Evolutionary conservation across 2,113 vertebrate species (phyloP).

Genomic region (Actenoides hombroni): DNA sequence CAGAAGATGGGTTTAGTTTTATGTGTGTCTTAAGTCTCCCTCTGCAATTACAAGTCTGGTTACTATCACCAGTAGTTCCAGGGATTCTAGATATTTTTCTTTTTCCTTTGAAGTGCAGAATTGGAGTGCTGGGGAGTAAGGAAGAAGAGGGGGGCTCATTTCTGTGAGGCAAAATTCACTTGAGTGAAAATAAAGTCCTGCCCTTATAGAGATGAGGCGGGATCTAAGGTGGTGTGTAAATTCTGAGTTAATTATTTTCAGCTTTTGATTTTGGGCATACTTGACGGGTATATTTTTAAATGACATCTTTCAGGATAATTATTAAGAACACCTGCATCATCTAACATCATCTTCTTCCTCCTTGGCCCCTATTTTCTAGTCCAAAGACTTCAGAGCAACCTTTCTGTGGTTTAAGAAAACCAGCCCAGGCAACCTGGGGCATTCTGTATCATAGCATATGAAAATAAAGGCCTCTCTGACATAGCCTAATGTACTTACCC

Average conservation of each 20-base stretch:
- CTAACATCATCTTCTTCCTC: not conserved
- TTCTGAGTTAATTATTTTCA: not conserved
- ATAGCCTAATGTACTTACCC: not conserved
- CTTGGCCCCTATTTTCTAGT: not conserved
- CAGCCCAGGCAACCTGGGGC: not conserved
- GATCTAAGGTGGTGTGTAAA: accelerated
- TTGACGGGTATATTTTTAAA: not conserved
- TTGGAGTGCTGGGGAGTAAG: not conserved
- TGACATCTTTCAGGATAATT: not conserved
- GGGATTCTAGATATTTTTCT: not conserved
- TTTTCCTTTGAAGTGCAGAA: not conserved
- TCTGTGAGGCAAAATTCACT: not conserved
- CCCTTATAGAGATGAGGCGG: not conserved
- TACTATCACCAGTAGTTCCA: not conserved
- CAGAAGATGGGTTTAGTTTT: not conserved
- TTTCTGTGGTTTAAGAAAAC: not conserved
- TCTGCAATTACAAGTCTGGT: not conserved
- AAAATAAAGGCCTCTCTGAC: not conserved
- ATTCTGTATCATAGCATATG: not conserved
- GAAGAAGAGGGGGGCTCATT: not conserved
- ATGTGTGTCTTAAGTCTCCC: not conserved
- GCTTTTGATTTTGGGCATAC: not conserved
- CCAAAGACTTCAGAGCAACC: not conserved
- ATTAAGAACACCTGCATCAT: not conserved
- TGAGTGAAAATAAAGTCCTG: not conserved